Base-by-base conservation (phyloP, 2,888 invertebrate species). In the Cistogaster globosa region DNA sequence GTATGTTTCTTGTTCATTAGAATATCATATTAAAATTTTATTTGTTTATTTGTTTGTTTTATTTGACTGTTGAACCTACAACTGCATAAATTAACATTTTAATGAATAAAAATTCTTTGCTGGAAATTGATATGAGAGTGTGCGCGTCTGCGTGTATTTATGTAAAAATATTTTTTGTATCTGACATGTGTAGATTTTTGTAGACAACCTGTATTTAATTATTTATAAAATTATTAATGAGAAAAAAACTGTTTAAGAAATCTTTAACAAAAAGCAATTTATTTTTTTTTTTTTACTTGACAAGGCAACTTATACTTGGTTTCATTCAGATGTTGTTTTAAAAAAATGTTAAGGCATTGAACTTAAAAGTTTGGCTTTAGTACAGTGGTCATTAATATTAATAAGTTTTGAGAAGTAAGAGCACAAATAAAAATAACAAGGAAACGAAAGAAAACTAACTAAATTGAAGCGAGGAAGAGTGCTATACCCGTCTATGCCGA, bases 11-110 rank as follows among this genome's bases (percentile, higher is more conserved):
- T 32, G 0, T 32, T 58, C n/a, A 36, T 32, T 58, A n/a, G n/a
- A 8, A 26, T 36, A 45, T 62, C 11, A 42, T 62, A 14, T 55
- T 36, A 53, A 32, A 16, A 4, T 26, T 12, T 20, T 20, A 36
- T 48, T 7, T 36, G 12, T 22, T 68, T 20, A n/a, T n/a, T n/a
- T n/a, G n/a, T 32, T 2, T 18, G 2, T 53, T 26, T 53, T 20
- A 42, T 38, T n/a, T 18, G 36, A 42, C 74, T 63, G 18, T 38
- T 38, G 63, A 48, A 51, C 48, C 26, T 62, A 76, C 84, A 80
- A 84, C 62, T 85, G 77, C 81, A 53, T 81, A 68, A 67, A 74
- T 85, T 78, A 78, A 20, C 81, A 81, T 69, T 58, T 18, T 60
- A 81, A 78, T 69, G 63, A 74, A 78, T 74, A 77, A 65, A 78